Percentiles rank a stretch among this genome's conserved stretches.
phyloP scores from a whole-genome alignment of 2,113 vertebrate genomes.

The Galeopterus variegatus region DNA sequence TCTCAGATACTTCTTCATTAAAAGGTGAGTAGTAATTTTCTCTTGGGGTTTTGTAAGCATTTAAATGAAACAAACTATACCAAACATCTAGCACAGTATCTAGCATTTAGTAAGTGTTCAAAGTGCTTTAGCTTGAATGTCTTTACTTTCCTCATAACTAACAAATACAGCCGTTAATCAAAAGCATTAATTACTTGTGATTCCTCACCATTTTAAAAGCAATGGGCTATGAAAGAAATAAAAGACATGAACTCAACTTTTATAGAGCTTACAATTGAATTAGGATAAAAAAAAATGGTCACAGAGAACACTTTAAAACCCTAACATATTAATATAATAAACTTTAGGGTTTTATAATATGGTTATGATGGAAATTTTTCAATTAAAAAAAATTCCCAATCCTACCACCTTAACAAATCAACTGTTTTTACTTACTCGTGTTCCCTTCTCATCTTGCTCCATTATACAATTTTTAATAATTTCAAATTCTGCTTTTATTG shows the following conservation, averaged over 20 bases:
- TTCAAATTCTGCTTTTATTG: constrained; percentile 24
- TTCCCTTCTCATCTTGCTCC: neutral
- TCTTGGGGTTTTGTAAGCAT: constrained; percentile 22
- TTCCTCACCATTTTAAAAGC: neutral
- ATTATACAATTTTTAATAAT: neutral
- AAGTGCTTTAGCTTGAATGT: neutral
- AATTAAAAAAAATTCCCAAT: neutral
- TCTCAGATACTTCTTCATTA: neutral
- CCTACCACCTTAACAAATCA: constrained; percentile 8
- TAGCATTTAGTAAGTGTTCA: neutral
- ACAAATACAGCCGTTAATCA: constrained; percentile 3
- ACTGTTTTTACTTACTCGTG: neutral
- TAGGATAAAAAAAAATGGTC: neutral
- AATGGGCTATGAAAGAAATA: neutral
- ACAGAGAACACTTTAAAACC: neutral
- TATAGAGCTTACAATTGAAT: neutral
- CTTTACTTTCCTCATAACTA: constrained; percentile 1
- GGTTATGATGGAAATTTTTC: neutral
- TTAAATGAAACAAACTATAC: constrained; percentile 18
- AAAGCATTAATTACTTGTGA: neutral
- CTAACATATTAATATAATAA: neutral
- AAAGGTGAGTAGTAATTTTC: constrained; percentile 35
- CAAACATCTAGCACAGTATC: neutral
- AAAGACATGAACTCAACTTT: neutral
- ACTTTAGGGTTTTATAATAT: neutral